Evolutionary conservation across 2,113 vertebrate species (phyloP), one percentile per base, ranked within the genome.

Genomic region (Oryctolagus cuniculus): DNA sequence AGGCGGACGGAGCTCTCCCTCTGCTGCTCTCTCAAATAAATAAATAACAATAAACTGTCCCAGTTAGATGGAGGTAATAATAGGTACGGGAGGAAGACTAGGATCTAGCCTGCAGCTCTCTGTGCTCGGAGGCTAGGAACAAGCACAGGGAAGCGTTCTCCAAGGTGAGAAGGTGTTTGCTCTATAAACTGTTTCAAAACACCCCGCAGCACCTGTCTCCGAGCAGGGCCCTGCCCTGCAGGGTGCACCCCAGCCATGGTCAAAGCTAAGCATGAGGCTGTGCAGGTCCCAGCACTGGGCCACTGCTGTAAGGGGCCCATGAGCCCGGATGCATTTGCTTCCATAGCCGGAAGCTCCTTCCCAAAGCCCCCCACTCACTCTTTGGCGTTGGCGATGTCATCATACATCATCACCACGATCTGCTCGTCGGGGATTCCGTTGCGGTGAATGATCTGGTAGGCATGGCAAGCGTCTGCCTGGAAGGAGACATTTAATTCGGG

Each of bases 321-420:
- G 11, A 22, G 44, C 25, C 58, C 34, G 3, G 1, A 1, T 9
- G 49, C 3, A 10, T 15, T 27, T 19, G 55, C 55, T 19, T 58
- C 19, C 17, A 58, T 19, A 58, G 49, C 16, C 25, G 31, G 49
- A 3, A 10, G 11, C 11, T 44, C 58, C 83, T 31, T 55, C 25
- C 44, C 3, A 1, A 55, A 66, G 5, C 38, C 75, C 74, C 36
- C 66, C 79, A 99, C 99, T 99, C 97, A 99, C 99, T 99, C 89
- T 0, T 98, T 96, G 31, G 97, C 98, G 10, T 98, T 29, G 67
- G 99, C 99, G 82, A 99, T 98, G 97, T 99, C 99, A 25, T 99
- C 99, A 1, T 99, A 99, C 99, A 99, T 99, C 99, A 99, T 99
- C 69, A 99, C 99, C n/a, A 99, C 79, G 13, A 99, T 99, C 98